phyloP scores from a whole-genome alignment of 2,888 invertebrate species.

The Oxystoma pomonae region DNA sequence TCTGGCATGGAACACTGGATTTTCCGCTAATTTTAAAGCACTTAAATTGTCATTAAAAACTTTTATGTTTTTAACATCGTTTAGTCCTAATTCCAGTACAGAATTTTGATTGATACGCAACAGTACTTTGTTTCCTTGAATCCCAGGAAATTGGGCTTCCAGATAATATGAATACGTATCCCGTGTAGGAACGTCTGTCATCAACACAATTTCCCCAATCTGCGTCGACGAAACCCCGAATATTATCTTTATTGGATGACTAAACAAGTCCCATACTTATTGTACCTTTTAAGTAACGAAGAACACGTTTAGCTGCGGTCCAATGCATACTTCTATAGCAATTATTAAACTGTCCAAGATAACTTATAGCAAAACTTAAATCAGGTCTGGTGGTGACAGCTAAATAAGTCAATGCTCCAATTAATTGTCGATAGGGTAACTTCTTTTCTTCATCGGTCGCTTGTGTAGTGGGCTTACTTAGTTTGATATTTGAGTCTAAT shows the following conservation, averaged over 20 bases:
- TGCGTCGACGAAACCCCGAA: conserved; percentile 12
- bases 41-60: background rate
- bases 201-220: conserved; percentile 17
- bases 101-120: background rate
- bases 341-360: conserved; percentile 1
- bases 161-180: background rate
- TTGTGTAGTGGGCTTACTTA: background rate
- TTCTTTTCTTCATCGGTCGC: background rate
- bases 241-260: background rate
- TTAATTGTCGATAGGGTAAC: background rate
- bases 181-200: conserved; percentile 10
- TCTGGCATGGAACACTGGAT: background rate
- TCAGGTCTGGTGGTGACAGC: background rate
- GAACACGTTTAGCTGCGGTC: conserved; percentile 10
- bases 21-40: background rate
- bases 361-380: background rate
- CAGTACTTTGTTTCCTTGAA: background rate
- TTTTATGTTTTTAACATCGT: background rate
- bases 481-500: background rate
- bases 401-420: background rate
- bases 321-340: conserved; percentile 12
- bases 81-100: background rate
- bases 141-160: background rate
- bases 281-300: conserved; percentile 15
- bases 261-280: conserved; percentile 10